These are phyloP conservation scores for Sarcophaga peregrina DNA, from an alignment of 1,140 invertebrate genomes.

Conservation along the genomic window DNA sequence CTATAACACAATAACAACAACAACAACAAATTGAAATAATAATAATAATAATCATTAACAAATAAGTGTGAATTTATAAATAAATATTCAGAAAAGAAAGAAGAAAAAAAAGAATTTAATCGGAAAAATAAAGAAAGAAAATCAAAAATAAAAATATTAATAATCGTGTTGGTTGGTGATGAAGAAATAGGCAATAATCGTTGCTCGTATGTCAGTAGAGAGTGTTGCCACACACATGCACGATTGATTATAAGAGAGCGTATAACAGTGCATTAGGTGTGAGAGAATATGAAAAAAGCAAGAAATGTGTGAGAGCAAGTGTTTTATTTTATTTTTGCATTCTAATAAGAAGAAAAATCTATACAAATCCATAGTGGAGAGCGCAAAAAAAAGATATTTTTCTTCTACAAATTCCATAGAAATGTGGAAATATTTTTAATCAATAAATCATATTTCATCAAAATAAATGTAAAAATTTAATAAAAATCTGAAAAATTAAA, in stretches of 20 bases:
- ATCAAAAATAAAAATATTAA: background rate
- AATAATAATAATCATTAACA: background rate
- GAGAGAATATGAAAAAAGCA: background rate
- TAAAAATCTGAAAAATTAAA: background rate
- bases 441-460: background rate
- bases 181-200: background rate
- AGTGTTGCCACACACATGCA: no score
- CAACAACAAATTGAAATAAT: no score
- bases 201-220: no score
- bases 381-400: no score
- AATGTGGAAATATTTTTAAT: background rate
- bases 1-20: no score
- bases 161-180: background rate
- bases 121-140: no score
- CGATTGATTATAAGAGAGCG: no score
- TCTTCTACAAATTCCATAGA: background rate
- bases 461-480: background rate
- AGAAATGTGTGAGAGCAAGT: background rate
- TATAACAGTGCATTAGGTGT: no score
- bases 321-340: constrained; percentile 6
- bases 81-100: background rate
- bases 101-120: background rate
- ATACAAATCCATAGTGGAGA: background rate
- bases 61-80: constrained; percentile 8
- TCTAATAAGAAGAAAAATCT: constrained; percentile 14